Base-by-base conservation (phyloP, 2,888 invertebrate species). In the Encarsia formosa region DNA sequence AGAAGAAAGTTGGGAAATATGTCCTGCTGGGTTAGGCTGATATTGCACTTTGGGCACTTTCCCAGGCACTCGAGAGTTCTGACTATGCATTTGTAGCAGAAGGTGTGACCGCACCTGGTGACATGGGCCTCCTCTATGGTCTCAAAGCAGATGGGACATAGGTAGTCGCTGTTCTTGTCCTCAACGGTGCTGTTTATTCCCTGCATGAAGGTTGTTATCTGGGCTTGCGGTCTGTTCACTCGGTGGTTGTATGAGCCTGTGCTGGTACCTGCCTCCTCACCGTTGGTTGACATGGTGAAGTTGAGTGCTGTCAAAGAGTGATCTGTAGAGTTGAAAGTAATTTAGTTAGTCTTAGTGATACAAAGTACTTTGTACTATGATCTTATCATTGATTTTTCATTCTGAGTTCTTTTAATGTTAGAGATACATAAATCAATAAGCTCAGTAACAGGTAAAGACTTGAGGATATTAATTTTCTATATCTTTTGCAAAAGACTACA, bases 61-160 rank as follows among this genome's bases (percentile, higher is more conserved):
- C 83, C 81, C 54, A 77, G 79, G 3, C 78, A 75, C 64, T 86
- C 84, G 32, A 89, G 76, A 3, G 85, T 81, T 60, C 80, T 81
- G 18, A 77, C 75, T 42, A 94, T 88, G 74, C 94, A 95, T 16
- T 82, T 80, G 68, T 83, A 85, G 74, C 95, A 95, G 76, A 91
- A 95, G 2, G 92, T 92, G 71, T 95, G 94, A 0, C 94, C 94
- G 75, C 95, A 94, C 61, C 87, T 84, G 0, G 93, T 93, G 66
- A 94, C 91, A 73, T 91, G 87, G 0, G 94, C 92, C 73, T 92
- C 92, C 61, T 87, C 86, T 55, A 94, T 90, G 41, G 90, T 76
- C 71, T 91, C 89, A 75, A 92, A 89, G 76, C 95, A 95, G 46
- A 93, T 86, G 0, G 92, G 90, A 69, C 93, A 89, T 45, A 81